Conservation (phyloP, 2,797 vertebrate genomes). For the Capromys pilorides region DNA sequence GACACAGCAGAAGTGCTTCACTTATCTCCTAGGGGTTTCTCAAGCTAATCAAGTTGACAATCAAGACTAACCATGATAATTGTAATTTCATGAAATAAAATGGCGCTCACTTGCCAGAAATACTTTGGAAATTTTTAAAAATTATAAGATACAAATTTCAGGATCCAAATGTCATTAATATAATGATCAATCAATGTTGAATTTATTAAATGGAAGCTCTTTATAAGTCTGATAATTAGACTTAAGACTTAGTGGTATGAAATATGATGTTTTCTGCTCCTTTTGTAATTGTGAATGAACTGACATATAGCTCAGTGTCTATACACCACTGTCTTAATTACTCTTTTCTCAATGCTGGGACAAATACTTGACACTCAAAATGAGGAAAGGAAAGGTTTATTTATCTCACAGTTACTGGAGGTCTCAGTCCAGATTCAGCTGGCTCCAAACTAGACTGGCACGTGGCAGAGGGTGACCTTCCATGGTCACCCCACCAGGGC, state of each 20-base stretch:
- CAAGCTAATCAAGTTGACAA: neutral
- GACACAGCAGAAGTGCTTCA: neutral
- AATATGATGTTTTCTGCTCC: neutral
- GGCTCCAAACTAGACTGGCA: too few species aligned
- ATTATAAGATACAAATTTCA: neutral
- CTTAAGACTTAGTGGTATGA: neutral
- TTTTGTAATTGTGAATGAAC: neutral
- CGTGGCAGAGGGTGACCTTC: too few species aligned
- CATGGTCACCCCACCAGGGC: too few species aligned
- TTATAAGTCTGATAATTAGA: slow-evolving; percentile 3
- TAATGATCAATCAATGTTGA: neutral
- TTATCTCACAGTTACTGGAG: too few species aligned
- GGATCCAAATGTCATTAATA: slow-evolving; percentile 8
- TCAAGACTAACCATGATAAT: neutral
- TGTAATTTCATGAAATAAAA: slow-evolving; percentile 47
- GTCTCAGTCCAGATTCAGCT: too few species aligned
- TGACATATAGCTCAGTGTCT: neutral
- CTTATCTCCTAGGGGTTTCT: neutral
- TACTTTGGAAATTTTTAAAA: neutral
- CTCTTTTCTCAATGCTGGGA: too few species aligned
- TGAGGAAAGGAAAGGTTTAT: too few species aligned
- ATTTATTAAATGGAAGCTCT: neutral
- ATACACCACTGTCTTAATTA: too few species aligned
- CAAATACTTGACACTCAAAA: too few species aligned
- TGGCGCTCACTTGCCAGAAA: neutral